Conservation (phyloP, 2,113 vertebrate species). For the Odocoileus hemionus region DNA sequence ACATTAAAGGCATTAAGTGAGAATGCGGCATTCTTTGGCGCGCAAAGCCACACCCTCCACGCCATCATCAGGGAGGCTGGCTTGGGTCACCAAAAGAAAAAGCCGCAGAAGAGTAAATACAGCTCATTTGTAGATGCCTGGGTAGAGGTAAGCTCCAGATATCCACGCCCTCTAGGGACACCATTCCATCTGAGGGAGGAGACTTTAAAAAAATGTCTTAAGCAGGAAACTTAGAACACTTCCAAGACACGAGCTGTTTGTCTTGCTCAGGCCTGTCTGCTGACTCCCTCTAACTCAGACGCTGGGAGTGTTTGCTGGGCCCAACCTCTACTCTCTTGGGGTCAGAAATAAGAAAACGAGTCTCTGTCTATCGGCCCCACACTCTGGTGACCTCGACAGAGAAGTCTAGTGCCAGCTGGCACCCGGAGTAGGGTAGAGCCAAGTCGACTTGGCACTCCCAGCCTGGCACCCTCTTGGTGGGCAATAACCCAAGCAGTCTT, state of each 20-base stretch:
- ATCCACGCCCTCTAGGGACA: conserved; percentile 60
- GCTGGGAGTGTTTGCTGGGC: conserved; percentile 48
- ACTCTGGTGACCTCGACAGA: conserved; percentile 37
- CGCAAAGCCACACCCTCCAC: conserved; percentile 50
- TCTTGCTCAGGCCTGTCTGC: conserved; percentile 66
- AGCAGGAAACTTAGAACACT: conserved; percentile 61
- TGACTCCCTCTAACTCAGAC: conserved; percentile 32
- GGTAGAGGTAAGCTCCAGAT: conserved; percentile 5
- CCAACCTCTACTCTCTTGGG: conserved; percentile 51
- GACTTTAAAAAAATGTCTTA: conserved; percentile 46
- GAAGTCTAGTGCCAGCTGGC: conserved; percentile 51
- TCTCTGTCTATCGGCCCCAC: neutral
- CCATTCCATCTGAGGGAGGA: conserved; percentile 73
- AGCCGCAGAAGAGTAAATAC: conserved; percentile 70
- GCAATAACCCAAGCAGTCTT: conserved; percentile 35
- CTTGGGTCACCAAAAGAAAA: conserved; percentile 41
- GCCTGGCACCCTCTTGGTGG: conserved; percentile 37
- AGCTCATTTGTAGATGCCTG: conserved; percentile 38
- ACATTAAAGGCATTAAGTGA: neutral
- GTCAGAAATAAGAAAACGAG: conserved; percentile 44
- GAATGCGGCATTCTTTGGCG: conserved; percentile 14
- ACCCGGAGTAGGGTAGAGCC: neutral
- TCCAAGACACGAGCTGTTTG: conserved; percentile 53
- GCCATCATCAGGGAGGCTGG: neutral
- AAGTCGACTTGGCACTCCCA: conserved; percentile 26